A percentile compares a stretch with the other conserved stretches of the same genome.
phyloP scores from a whole-genome alignment of 2,797 vertebrate species.

The Gadopsis marmoratus region DNA sequence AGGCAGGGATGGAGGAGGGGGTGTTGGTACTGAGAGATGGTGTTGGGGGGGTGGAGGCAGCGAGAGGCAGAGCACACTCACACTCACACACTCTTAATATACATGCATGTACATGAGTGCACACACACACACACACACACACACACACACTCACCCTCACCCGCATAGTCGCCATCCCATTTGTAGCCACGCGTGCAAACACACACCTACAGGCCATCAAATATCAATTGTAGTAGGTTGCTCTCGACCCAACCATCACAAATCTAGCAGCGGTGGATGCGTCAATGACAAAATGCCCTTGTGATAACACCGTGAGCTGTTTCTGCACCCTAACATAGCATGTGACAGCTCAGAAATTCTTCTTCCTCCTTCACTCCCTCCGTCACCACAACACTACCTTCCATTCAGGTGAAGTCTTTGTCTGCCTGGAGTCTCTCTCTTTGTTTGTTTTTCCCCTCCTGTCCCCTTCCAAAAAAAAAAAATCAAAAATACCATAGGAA shows the following conservation, averaged over 20 bases:
- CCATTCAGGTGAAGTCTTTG: constrained; percentile 63
- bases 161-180: constrained; percentile 28
- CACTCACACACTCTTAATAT: constrained; percentile 51
- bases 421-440: constrained; percentile 36
- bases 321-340: constrained; percentile 48
- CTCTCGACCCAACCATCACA: constrained; percentile 63
- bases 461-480: constrained; percentile 17
- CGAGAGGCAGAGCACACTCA: constrained; percentile 21
- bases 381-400: constrained; percentile 48
- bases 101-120: constrained; percentile 36
- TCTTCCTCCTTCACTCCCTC: constrained; percentile 24
- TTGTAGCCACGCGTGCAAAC: constrained; percentile 3
- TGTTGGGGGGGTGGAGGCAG: constrained; percentile 33
- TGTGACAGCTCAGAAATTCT: constrained; percentile 55
- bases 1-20: constrained; percentile 48
- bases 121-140: constrained; percentile 28
- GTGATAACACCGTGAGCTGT: constrained; percentile 67
- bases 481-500: constrained; percentile 54
- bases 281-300: constrained; percentile 78
- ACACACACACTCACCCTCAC: not conserved
- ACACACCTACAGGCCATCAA: constrained; percentile 69
- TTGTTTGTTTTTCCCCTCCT: constrained; percentile 54
- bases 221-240: constrained; percentile 76
- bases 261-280: constrained; percentile 65
- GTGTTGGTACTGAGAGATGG: constrained; percentile 24